These are phyloP conservation scores for Autographa gamma DNA, from an alignment of 2,888 invertebrate species.

Conservation along the genomic window DNA sequence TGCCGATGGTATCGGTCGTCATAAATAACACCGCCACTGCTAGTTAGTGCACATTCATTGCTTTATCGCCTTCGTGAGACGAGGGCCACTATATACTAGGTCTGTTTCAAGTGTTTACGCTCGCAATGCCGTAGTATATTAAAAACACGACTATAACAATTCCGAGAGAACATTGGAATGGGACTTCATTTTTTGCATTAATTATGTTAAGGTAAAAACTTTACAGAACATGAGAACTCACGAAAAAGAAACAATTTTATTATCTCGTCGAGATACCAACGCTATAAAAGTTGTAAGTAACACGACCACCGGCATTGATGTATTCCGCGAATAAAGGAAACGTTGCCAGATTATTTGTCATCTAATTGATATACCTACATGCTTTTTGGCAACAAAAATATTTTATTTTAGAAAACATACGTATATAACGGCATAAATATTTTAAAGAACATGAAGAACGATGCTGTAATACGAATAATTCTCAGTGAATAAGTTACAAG, in stretches of 20 bases:
- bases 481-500: slow-evolving; percentile 33
- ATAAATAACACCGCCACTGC: slow-evolving; percentile 86
- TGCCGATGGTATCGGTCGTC: slow-evolving; percentile 83
- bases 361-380: slow-evolving; percentile 54
- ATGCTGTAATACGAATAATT: slow-evolving; percentile 30
- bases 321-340: slow-evolving; percentile 60
- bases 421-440: slow-evolving; percentile 37
- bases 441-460: slow-evolving; percentile 34
- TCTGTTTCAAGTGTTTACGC: slow-evolving; percentile 45
- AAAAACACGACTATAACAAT: slow-evolving; percentile 44
- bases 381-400: slow-evolving; percentile 49
- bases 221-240: slow-evolving; percentile 55
- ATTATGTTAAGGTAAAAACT: slow-evolving; percentile 37
- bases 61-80: slow-evolving; percentile 68
- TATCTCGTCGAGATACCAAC: slow-evolving; percentile 54
- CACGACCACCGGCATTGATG: slow-evolving; percentile 63
- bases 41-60: slow-evolving; percentile 87
- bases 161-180: slow-evolving; percentile 38
- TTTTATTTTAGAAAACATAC: slow-evolving; percentile 40
- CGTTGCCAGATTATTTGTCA: slow-evolving; percentile 60
- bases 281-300: slow-evolving; percentile 56
- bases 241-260: slow-evolving; percentile 59
- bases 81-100: slow-evolving; percentile 50
- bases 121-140: slow-evolving; percentile 39
- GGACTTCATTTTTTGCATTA: slow-evolving; percentile 50